Conservation (phyloP, 2,888 invertebrate genomes). For the Agonopterix heracliana region DNA sequence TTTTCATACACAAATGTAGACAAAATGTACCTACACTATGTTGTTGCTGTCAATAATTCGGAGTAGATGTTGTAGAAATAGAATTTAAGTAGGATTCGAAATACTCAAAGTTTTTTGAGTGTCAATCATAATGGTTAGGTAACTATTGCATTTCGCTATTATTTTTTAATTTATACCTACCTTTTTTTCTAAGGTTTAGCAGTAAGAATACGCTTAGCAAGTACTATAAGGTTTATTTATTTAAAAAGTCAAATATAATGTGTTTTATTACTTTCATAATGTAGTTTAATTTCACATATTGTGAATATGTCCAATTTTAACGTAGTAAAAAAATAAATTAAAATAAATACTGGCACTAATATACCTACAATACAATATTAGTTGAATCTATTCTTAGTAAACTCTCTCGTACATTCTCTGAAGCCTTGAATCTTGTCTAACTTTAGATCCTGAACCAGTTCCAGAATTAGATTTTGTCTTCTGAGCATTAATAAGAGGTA, state of each 20-base stretch:
- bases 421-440: too few species aligned
- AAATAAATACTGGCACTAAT: too few species aligned
- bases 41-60: not conserved
- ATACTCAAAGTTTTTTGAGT: conserved; percentile 23
- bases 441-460: not conserved
- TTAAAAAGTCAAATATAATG: conserved; percentile 74
- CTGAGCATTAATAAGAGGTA: too few species aligned
- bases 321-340: too few species aligned
- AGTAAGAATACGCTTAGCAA: conserved; percentile 67
- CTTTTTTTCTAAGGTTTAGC: conserved; percentile 40
- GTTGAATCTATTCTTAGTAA: too few species aligned
- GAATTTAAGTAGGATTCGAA: not conserved
- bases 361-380: too few species aligned
- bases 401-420: too few species aligned
- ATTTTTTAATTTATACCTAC: conserved; percentile 49
- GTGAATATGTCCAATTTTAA: too few species aligned
- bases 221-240: conserved; percentile 67
- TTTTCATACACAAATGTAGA: conserved; percentile 3
- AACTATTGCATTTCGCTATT: conserved; percentile 57
- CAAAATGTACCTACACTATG: not conserved
- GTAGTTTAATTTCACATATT: conserved; percentile 32
- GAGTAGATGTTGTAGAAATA: conserved; percentile 12
- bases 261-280: conserved; percentile 48
- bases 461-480: conserved; percentile 1
- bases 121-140: conserved; percentile 30